A percentile compares a stretch with the other conserved stretches of the same genome.
These are phyloP conservation scores for Hypolimnas misippus DNA, from an alignment of 2,888 invertebrate genomes.

Conservation along the genomic window DNA sequence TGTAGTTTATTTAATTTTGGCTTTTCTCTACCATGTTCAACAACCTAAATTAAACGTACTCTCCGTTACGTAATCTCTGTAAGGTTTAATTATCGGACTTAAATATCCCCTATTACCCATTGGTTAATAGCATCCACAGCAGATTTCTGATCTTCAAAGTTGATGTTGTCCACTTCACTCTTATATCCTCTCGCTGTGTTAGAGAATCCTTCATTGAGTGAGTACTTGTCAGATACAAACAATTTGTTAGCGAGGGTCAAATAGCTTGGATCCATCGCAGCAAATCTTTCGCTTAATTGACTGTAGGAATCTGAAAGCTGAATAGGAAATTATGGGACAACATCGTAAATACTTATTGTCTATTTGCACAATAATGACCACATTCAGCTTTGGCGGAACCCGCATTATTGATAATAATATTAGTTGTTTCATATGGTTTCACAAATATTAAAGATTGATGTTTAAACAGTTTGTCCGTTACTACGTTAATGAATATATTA, in stretches of 20 bases:
- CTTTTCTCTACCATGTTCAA: too few species aligned
- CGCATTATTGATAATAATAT: too few species aligned
- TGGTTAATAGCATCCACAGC: constrained; percentile 25
- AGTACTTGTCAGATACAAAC: constrained; percentile 48
- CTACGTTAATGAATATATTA: too few species aligned
- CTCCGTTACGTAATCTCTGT: too few species aligned
- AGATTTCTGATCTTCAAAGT: constrained; percentile 12
- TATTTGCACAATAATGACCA: neutral
- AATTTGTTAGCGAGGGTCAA: constrained; percentile 59
- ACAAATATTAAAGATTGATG: too few species aligned
- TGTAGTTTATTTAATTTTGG: too few species aligned
- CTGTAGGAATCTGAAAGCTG: constrained; percentile 51
- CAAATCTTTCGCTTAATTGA: constrained; percentile 47
- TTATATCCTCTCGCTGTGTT: constrained; percentile 45
- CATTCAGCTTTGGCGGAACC: too few species aligned
- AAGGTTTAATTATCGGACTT: too few species aligned
- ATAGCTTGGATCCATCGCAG: constrained; percentile 50
- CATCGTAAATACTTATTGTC: neutral
- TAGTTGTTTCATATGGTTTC: too few species aligned
- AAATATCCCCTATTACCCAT: too few species aligned
- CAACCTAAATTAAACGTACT: too few species aligned
- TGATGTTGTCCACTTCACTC: constrained; percentile 26
- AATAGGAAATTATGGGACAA: constrained; percentile 14
- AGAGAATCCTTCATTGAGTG: constrained; percentile 48
- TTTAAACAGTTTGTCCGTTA: too few species aligned